Evolutionary conservation across 1,140 invertebrate genomes (phyloP).

Genomic region (Popillia japonica): DNA sequence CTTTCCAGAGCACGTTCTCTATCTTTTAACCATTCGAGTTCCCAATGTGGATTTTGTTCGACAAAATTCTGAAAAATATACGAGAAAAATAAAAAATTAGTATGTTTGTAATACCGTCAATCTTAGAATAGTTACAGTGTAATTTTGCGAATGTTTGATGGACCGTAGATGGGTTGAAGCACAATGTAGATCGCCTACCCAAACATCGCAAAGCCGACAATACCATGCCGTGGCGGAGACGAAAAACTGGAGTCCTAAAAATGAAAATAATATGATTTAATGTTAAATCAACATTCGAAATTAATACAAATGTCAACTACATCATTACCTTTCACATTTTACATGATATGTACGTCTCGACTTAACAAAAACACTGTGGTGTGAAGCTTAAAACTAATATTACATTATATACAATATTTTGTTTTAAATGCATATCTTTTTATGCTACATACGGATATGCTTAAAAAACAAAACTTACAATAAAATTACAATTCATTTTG

Average conservation of each 20-base stretch:
- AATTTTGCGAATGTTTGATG: slow-evolving; percentile 77
- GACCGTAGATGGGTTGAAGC: slow-evolving; percentile 85
- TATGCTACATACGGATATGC: neutral
- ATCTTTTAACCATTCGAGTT: slow-evolving; percentile 83
- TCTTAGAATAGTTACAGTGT: slow-evolving; percentile 69
- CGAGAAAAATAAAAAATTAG: too few species aligned
- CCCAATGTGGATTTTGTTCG: slow-evolving; percentile 84
- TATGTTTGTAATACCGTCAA: too few species aligned
- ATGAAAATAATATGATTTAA: slow-evolving; percentile 16
- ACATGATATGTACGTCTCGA: slow-evolving; percentile 3
- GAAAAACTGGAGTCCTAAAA: slow-evolving; percentile 82
- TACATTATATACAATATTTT: neutral
- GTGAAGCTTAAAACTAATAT: neutral
- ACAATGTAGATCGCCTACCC: slow-evolving; percentile 88
- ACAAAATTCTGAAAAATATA: slow-evolving; percentile 74
- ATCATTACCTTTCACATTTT: slow-evolving; percentile 16
- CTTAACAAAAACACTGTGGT: neutral
- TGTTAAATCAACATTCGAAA: neutral
- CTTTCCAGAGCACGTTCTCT: slow-evolving; percentile 75
- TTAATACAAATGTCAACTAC: neutral
- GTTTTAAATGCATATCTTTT: slow-evolving; percentile 2
- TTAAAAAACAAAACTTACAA: slow-evolving; percentile 32
- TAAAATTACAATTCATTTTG: neutral
- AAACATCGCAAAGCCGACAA: slow-evolving; percentile 84
- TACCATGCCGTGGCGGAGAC: slow-evolving; percentile 88